These are phyloP conservation scores for Hirtodrosophila cameraria DNA, from an alignment of 2,888 invertebrate genomes.

Conservation along the genomic window DNA sequence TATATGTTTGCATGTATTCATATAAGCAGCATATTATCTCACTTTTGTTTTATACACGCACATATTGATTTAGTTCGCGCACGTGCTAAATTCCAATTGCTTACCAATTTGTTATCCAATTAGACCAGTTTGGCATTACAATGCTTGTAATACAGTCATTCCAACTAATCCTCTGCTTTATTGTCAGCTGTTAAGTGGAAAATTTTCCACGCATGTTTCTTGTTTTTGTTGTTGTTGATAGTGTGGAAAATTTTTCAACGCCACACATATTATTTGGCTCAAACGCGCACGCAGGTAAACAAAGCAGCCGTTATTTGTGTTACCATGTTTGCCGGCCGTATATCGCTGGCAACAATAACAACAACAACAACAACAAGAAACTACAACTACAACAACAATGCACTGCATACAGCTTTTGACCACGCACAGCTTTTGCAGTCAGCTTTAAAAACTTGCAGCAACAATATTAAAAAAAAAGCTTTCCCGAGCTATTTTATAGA, in stretches of 20 bases:
- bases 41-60: constrained; percentile 18
- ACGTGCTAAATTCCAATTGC: constrained; percentile 56
- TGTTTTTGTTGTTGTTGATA: neutral
- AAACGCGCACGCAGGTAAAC: constrained; percentile 37
- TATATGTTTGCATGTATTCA: constrained; percentile 5
- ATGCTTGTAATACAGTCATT: neutral
- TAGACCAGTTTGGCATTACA: constrained; percentile 25
- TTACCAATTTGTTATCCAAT: constrained; percentile 50
- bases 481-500: constrained; percentile 18
- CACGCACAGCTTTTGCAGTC: constrained; percentile 56
- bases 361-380: constrained; percentile 19
- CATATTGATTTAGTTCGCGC: constrained; percentile 57
- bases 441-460: constrained; percentile 49
- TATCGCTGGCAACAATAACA: constrained; percentile 16
- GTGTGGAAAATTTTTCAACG: constrained; percentile 42
- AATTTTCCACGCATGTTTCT: constrained; percentile 50
- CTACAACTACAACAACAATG: constrained; percentile 9
- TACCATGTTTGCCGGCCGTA: constrained; percentile 49
- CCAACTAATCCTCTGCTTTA: constrained; percentile 6
- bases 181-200: constrained; percentile 57
- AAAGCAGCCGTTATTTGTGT: constrained; percentile 14
- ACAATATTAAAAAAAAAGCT: constrained; percentile 47
- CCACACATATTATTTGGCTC: constrained; percentile 12
- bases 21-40: constrained; percentile 14
- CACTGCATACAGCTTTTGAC: constrained; percentile 57